Conservation (phyloP, 1,140 invertebrate species). For the Drosophila subpulchrella region DNA sequence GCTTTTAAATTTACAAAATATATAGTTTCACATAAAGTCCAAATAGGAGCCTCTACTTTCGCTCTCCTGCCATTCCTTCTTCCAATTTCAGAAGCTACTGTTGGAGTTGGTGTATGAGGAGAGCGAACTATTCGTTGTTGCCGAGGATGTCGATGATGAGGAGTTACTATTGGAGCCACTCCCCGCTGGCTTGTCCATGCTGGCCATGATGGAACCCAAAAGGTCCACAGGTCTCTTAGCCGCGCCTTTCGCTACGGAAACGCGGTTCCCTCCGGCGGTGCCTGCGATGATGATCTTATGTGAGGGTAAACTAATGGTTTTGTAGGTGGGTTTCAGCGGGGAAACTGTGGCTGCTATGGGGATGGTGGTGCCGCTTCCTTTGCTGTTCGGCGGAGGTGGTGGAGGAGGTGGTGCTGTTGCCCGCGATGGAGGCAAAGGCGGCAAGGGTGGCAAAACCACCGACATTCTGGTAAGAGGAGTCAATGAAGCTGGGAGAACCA, state of each 20-base stretch:
- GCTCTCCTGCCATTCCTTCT: conserved; percentile 7
- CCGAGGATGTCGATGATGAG: conserved; percentile 32
- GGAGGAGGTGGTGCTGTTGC: conserved; percentile 58
- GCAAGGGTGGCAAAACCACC: conserved; percentile 62
- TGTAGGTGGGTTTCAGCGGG: conserved; percentile 65
- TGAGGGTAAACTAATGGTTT: conserved; percentile 65
- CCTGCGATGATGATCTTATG: conserved; percentile 70
- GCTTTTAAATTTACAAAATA: conserved; percentile 32
- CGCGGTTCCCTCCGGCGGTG: conserved; percentile 25
- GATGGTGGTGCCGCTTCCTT: neutral
- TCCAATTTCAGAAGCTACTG: conserved; percentile 54
- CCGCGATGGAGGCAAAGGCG: conserved; percentile 48
- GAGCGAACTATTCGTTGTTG: conserved; percentile 58
- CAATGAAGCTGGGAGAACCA: conserved; percentile 55
- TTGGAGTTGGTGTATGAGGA: conserved; percentile 62
- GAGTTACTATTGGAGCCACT: conserved; percentile 17
- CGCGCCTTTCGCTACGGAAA: conserved; percentile 20
- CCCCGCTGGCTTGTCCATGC: conserved; percentile 74
- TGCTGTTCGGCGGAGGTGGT: conserved; percentile 61
- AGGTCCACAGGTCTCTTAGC: conserved; percentile 63
- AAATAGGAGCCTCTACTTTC: conserved; percentile 58
- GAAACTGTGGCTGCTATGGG: conserved; percentile 6
- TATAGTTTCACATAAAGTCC: conserved; percentile 34
- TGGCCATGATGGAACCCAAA: conserved; percentile 83
- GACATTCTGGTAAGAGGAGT: conserved; percentile 56